Percentiles rank a stretch among this genome's conserved stretches.
These are phyloP conservation scores for Mythimna vitellina DNA, from an alignment of 2,888 invertebrate genomes.

Conservation along the genomic window DNA sequence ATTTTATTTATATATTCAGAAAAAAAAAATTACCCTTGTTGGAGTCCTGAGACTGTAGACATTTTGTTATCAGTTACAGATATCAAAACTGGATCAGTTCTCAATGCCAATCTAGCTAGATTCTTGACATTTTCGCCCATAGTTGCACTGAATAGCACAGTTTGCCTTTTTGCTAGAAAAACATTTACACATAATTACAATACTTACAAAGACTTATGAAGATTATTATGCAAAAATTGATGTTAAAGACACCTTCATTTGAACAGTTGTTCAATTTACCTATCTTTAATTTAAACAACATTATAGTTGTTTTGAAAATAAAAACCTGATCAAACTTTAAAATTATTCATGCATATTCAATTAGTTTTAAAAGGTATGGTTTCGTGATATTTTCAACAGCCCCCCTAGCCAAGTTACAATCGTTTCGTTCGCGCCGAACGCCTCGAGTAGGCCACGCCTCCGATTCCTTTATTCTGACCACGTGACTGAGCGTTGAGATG, in stretches of 20 bases:
- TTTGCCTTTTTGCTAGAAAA: constrained; percentile 95
- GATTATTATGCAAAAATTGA: neutral
- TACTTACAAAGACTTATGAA: neutral
- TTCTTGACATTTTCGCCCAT: constrained; percentile 97
- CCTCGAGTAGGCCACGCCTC: too few relatives aligned
- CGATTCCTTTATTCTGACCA: too few relatives aligned
- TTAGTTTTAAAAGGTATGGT: constrained; percentile 8
- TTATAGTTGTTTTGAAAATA: neutral
- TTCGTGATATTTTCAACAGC: neutral
- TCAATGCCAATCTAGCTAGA: constrained; percentile 95
- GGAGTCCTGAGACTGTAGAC: constrained; percentile 94
- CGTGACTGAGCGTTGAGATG: too few relatives aligned
- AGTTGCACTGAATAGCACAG: constrained; percentile 99
- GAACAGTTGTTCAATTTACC: constrained; percentile 19
- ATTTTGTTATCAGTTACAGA: constrained; percentile 95
- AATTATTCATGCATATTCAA: neutral
- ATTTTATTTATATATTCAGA: neutral
- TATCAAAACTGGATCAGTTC: constrained; percentile 96
- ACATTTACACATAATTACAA: constrained; percentile 24
- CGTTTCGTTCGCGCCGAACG: too few relatives aligned
- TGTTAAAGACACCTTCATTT: constrained; percentile 10
- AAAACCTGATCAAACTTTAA: constrained; percentile 14
- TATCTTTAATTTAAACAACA: neutral
- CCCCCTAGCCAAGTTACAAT: too few relatives aligned
- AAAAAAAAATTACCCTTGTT: constrained; percentile 91